Conservation (phyloP, 2,888 invertebrate species). For the Coelogynopora nodosa region DNA sequence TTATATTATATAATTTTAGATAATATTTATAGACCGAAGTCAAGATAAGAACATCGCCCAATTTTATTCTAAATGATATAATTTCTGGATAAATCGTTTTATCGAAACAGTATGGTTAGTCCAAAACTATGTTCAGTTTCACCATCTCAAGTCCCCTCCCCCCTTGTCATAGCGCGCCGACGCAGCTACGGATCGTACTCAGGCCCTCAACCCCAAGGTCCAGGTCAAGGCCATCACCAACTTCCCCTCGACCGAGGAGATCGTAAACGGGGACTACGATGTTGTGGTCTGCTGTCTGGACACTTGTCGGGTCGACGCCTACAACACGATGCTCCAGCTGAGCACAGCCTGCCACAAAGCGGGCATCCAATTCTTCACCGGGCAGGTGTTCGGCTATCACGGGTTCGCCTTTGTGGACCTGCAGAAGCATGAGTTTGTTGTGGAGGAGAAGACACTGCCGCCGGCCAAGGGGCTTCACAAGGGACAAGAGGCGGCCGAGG, state of each 20-base stretch:
- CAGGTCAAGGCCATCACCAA: not conserved
- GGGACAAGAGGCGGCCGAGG: not conserved
- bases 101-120: too few species aligned
- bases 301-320: not conserved
- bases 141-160: too few species aligned
- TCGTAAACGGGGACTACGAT: too few species aligned
- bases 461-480: not conserved
- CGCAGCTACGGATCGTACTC: not conserved
- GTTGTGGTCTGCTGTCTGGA: not conserved
- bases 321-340: not conserved
- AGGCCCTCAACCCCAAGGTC: not conserved
- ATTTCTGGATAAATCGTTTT: too few species aligned
- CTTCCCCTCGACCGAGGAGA: not conserved
- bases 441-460: not conserved
- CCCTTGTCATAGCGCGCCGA: slow-evolving; percentile 10
- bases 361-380: not conserved
- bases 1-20: too few species aligned
- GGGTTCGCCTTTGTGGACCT: slow-evolving; percentile 23
- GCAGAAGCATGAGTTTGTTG: not conserved
- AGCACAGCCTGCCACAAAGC: not conserved
- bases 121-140: too few species aligned
- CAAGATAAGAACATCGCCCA: too few species aligned
- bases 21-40: too few species aligned
- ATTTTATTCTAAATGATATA: too few species aligned
- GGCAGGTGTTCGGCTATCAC: slow-evolving; percentile 11